phyloP scores from a whole-genome alignment of 1,140 invertebrate genomes.

The Leucophenga varia region DNA sequence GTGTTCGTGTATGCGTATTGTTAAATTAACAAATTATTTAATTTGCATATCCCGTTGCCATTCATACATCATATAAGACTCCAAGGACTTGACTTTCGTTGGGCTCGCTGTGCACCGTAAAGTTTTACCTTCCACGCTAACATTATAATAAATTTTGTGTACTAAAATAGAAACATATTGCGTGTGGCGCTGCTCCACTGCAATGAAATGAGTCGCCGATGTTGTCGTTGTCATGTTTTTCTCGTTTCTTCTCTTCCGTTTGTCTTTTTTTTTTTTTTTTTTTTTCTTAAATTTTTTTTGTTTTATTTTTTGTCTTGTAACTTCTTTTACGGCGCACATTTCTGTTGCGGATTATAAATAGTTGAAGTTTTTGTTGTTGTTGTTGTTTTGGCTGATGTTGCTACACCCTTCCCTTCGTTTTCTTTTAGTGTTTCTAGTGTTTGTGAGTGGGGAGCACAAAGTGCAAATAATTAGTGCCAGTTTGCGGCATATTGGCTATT shows the following conservation, averaged over 20 bases:
- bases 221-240: constrained; percentile 27
- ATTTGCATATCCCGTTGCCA: constrained; percentile 21
- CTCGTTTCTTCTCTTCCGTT: constrained; percentile 20
- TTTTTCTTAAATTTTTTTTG: too few species aligned
- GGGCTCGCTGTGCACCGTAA: constrained; percentile 12
- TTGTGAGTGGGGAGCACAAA: too few species aligned
- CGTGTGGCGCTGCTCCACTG: constrained; percentile 24
- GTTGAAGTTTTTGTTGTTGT: constrained; percentile 18
- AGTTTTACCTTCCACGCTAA: constrained; percentile 23
- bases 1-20: constrained; percentile 1
- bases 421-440: constrained; percentile 18
- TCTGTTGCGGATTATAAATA: constrained; percentile 25
- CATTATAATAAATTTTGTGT: constrained; percentile 27
- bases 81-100: constrained; percentile 17
- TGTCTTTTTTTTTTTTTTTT: constrained; percentile 5
- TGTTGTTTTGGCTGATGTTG: constrained; percentile 13
- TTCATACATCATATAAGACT: constrained; percentile 2
- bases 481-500: constrained; percentile 25
- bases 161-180: constrained; percentile 44
- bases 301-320: too few species aligned
- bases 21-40: too few species aligned
- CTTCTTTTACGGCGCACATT: too few species aligned
- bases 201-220: constrained; percentile 4
- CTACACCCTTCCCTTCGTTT: constrained; percentile 22
- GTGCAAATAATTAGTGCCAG: constrained; percentile 25